Conservation (phyloP, 2,888 invertebrate genomes). For the Bombylius major region DNA sequence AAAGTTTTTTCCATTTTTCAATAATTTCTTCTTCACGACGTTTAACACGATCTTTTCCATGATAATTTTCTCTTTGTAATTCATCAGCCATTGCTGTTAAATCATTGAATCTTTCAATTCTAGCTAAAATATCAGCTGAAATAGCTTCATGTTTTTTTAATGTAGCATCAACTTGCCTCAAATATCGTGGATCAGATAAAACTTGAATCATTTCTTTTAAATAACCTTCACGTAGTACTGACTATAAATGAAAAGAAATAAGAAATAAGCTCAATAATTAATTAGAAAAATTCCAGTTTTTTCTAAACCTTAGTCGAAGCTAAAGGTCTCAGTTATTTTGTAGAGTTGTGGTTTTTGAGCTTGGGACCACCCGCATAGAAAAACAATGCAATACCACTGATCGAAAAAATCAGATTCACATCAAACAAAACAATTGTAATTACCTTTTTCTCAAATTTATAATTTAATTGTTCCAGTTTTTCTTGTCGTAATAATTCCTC, state of each 20-base stretch:
- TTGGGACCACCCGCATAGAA: too few relatives aligned
- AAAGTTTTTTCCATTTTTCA: slow-evolving; percentile 73
- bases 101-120: slow-evolving; percentile 88
- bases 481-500: slow-evolving; percentile 87
- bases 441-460: slow-evolving; percentile 89
- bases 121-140: slow-evolving; percentile 87
- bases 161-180: slow-evolving; percentile 91
- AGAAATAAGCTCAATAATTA: too few relatives aligned
- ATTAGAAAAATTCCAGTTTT: too few relatives aligned
- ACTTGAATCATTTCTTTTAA: slow-evolving; percentile 96
- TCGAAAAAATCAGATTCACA: too few relatives aligned
- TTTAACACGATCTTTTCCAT: slow-evolving; percentile 69
- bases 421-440: too few relatives aligned
- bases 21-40: slow-evolving; percentile 54
- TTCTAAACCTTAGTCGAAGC: too few relatives aligned
- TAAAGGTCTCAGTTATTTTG: too few relatives aligned
- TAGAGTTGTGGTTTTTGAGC: too few relatives aligned
- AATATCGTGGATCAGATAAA: slow-evolving; percentile 77
- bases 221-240: slow-evolving; percentile 86
- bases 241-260: slow-evolving; percentile 37
- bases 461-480: slow-evolving; percentile 84
- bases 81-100: slow-evolving; percentile 89
- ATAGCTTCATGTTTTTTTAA: slow-evolving; percentile 98
- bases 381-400: too few relatives aligned
- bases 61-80: slow-evolving; percentile 80